These are phyloP conservation scores for Charanyca ferruginea DNA, from an alignment of 2,888 invertebrate genomes.

Conservation along the genomic window DNA sequence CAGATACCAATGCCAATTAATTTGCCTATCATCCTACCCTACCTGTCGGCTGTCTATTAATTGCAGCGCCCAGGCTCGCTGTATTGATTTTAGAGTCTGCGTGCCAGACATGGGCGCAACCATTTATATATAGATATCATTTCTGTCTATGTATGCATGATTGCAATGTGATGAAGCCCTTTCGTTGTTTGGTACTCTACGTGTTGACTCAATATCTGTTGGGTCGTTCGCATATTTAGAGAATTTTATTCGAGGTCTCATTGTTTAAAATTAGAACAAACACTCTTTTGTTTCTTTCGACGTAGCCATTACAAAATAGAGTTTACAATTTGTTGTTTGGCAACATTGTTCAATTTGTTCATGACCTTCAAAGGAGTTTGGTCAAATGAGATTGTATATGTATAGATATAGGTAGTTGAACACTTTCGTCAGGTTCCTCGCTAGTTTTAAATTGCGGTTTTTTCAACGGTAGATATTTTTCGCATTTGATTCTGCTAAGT, in stretches of 20 bases:
- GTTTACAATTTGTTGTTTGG: slow-evolving; percentile 12
- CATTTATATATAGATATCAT: slow-evolving; percentile 5
- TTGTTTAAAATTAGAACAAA: slow-evolving; percentile 35
- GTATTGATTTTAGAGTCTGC: slow-evolving; percentile 47
- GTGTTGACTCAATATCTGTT: neutral
- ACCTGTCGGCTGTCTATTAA: slow-evolving; percentile 13
- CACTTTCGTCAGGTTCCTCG: neutral
- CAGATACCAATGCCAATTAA: slow-evolving; percentile 8
- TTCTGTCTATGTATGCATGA: slow-evolving; percentile 16
- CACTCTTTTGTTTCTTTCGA: slow-evolving; percentile 14
- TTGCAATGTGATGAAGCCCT: slow-evolving; percentile 10
- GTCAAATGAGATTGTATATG: no score
- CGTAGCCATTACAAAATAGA: neutral
- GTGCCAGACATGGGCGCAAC: slow-evolving; percentile 11
- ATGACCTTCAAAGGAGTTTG: slow-evolving; percentile 2
- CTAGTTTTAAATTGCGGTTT: slow-evolving; percentile 5
- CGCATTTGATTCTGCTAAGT: neutral
- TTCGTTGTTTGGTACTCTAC: neutral
- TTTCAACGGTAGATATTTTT: slow-evolving; percentile 8
- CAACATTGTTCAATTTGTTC: slow-evolving; percentile 1
- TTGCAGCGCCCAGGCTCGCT: slow-evolving; percentile 17
- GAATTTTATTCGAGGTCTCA: slow-evolving; percentile 13
- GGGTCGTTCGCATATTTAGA: slow-evolving; percentile 10
- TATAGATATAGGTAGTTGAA: no score
- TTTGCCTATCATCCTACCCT: neutral